Base-by-base conservation (phyloP, 2,113 vertebrate genomes). In the Dipodomys stephensi region DNA sequence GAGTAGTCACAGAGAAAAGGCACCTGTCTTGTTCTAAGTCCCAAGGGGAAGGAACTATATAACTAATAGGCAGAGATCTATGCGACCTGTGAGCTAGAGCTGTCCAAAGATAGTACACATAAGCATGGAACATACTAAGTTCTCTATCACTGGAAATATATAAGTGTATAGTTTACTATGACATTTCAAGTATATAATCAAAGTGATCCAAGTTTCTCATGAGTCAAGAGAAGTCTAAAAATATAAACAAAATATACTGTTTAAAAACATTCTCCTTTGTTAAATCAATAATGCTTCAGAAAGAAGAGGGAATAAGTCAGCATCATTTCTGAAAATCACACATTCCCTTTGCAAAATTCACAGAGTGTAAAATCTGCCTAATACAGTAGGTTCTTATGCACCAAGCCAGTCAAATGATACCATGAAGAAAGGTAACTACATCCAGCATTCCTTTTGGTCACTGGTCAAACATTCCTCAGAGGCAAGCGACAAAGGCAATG, bases 401-500 rank as follows among this genome's bases (percentile, higher is more conserved):
- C 89, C 97, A 97, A 94, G 95, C 65, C 93, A 82, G 82, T 90
- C 96, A 97, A 97, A 97, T 96, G 96, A 96, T 76, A 94, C 85
- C 93, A 72, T 92, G 93, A 91, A 95, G 89, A 88, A 97, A 95
- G 93, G 95, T 94, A 93, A 97, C 76, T 96, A 96, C 96, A 96
- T 57, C 0, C 68, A 94, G 93, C 95, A 65, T 90, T 92, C 91
- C 60, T 3, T 97, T 94, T 95, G 97, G 95, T 97, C 97, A 97
- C 92, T 97, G 95, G 72, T 94, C 87, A 65, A 69, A 97, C 88
- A 77, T 86, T 97, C 97, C 91, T 96, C 64, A 87, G 92, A 97
- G 92, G 30, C 95, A 91, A 93, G 28, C 90, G 32, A 98, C 95
- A 98, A 97, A 98, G 96, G 73, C 92, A 72, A 62, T 32, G 87